Evolutionary conservation across 2,888 invertebrate species (phyloP), one percentile per base, ranked within the genome.

Genomic region (Frankliniella intonsa): DNA sequence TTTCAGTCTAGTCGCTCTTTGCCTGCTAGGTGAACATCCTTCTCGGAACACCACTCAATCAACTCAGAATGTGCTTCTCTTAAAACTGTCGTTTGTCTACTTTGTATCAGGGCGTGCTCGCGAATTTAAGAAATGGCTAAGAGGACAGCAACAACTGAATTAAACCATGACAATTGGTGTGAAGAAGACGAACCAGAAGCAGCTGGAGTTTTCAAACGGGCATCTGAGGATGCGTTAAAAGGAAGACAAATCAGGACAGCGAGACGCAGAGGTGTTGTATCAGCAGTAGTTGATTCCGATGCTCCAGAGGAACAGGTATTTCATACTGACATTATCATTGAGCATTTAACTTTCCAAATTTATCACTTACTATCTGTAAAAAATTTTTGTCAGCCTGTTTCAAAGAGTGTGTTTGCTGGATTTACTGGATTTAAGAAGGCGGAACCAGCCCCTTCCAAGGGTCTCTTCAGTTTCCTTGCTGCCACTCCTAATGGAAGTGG

Each of bases 151-250:
- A 90, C 92, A 9, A 90, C 90, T 38, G 93, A 95, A 83, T 88
- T 97, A 84, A 95, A 94, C 88, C 84, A 84, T 83, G 94, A 94
- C 86, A 93, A 94, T 17, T 96, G 96, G 87, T 96, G 96, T 96
- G 92, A 96, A 87, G 89, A 92, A 83, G 95, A 87, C 83, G 84
- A 85, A 62, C 82, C 84, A 17, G 85, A 87, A 81, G 84, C 85
- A 80, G 85, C 85, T 55, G 87, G 87, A 81, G 85, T 84, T 62
- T 87, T 87, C 80, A 86, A 86, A 82, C 86, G 87, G 83, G 88
- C 88, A 3, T 85, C 87, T 3, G 90, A 90, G 83, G 93, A 94
- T 80, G 90, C 93, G 83, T 87, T 97, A 38, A 92, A 94, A 86
- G 91, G 91, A 85, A 91, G 97, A 86, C 91, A 94, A 83, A 93